Evolutionary conservation across 2,888 invertebrate species (phyloP).

Genomic region (Chesias legatella): DNA sequence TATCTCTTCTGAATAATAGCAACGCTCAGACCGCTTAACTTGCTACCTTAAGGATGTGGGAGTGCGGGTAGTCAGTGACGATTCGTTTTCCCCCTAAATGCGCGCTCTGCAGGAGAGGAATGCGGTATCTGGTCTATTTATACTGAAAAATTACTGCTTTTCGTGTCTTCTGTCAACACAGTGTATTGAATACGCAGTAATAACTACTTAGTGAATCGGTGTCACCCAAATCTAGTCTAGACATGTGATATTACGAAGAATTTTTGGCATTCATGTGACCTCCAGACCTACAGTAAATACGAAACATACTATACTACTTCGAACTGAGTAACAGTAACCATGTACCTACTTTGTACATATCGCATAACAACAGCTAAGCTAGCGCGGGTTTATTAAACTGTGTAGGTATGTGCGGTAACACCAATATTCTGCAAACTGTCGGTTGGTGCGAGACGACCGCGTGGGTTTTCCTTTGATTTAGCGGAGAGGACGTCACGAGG

Average conservation of each 20-base stretch:
- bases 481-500: conserved; percentile 52
- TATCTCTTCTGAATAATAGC: too few species aligned
- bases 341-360: too few species aligned
- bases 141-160: not conserved
- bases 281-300: conserved; percentile 5
- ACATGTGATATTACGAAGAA: conserved; percentile 8
- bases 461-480: conserved; percentile 71
- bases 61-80: too few species aligned
- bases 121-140: not conserved
- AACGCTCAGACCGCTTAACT: too few species aligned
- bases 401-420: too few species aligned
- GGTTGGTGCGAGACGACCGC: conserved; percentile 45
- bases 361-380: conserved; percentile 28
- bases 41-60: too few species aligned
- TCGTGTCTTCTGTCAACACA: not conserved
- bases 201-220: conserved; percentile 4
- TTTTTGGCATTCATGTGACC: conserved; percentile 15
- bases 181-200: too few species aligned
- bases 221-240: conserved; percentile 1
- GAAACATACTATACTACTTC: too few species aligned
- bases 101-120: too few species aligned
- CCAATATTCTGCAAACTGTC: conserved; percentile 58
- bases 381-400: conserved; percentile 31
- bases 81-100: too few species aligned
- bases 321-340: too few species aligned